phyloP scores from a whole-genome alignment of 1,140 invertebrate genomes.

The Drosophila bocqueti region DNA sequence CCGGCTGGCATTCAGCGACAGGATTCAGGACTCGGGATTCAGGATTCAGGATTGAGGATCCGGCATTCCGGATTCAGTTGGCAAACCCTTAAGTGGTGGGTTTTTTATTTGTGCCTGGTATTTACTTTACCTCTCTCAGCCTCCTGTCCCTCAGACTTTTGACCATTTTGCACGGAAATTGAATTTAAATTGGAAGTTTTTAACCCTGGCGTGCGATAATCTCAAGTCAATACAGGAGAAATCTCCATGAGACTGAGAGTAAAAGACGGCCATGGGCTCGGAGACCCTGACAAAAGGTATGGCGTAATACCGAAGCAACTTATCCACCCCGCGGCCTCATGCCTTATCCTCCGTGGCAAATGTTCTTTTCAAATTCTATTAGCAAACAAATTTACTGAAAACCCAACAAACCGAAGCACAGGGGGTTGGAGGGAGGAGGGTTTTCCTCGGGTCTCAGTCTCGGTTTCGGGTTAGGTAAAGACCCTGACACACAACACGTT shows the following conservation, averaged over 20 bases:
- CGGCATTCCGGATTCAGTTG: slow-evolving; percentile 39
- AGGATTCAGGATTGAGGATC: slow-evolving; percentile 19
- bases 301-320: slow-evolving; percentile 36
- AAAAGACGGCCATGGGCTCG: slow-evolving; percentile 12
- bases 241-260: slow-evolving; percentile 49
- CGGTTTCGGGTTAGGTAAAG: slow-evolving; percentile 28
- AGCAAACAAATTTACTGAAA: slow-evolving; percentile 72
- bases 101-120: slow-evolving; percentile 57
- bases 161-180: slow-evolving; percentile 83
- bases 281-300: slow-evolving; percentile 42
- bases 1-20: slow-evolving; percentile 57
- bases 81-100: slow-evolving; percentile 75
- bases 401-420: slow-evolving; percentile 24
- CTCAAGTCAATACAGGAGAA: slow-evolving; percentile 58
- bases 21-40: slow-evolving; percentile 17
- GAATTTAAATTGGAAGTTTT: slow-evolving; percentile 83
- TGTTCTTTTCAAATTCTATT: slow-evolving; percentile 78
- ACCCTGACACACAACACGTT: slow-evolving; percentile 50
- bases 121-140: slow-evolving; percentile 22
- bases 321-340: slow-evolving; percentile 15
- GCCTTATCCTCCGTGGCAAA: slow-evolving; percentile 53
- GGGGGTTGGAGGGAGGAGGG: slow-evolving; percentile 10
- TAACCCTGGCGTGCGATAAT: slow-evolving; percentile 81
- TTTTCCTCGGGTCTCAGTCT: not conserved
- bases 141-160: slow-evolving; percentile 69